A percentile compares a stretch with the other conserved stretches of the same genome.
Evolutionary conservation across 2,797 vertebrate species (phyloP).

Genomic region (Chiloscyllium punctatum): DNA sequence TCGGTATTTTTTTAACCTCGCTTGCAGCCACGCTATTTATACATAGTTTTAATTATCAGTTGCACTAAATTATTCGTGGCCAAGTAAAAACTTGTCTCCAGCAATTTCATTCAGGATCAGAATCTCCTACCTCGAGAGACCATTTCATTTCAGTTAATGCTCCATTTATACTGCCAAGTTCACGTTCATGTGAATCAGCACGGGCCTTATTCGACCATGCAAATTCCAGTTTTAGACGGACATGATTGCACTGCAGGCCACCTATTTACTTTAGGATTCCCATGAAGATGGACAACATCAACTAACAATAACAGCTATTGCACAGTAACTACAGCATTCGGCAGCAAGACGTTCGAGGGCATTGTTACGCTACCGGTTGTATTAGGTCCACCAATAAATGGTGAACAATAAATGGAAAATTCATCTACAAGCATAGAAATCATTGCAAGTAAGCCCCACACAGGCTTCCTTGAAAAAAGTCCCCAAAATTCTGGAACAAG

Average conservation of each 20-base stretch:
- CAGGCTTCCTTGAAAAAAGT: not conserved
- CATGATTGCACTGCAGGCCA: not conserved
- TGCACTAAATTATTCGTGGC: not conserved
- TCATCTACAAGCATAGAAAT: not conserved
- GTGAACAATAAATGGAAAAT: not conserved
- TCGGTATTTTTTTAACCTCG: not conserved
- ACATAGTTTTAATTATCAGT: not conserved
- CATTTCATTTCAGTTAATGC: not conserved
- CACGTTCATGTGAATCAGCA: not conserved
- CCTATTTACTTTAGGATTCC: not conserved
- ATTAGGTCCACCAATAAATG: not conserved
- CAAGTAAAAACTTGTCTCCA: not conserved
- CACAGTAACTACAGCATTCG: not conserved
- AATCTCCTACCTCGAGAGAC: not conserved
- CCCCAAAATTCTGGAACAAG: not conserved
- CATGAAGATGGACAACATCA: not conserved
- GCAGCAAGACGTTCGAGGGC: not conserved
- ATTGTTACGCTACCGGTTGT: too few species aligned
- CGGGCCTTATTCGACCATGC: not conserved
- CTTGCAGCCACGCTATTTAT: not conserved
- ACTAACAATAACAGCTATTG: not conserved
- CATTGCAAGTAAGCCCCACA: not conserved
- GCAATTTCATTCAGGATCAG: not conserved
- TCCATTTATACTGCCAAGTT: not conserved
- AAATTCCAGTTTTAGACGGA: not conserved